Conservation (phyloP, 2,113 vertebrate genomes). For the Bubo scandiacus region DNA sequence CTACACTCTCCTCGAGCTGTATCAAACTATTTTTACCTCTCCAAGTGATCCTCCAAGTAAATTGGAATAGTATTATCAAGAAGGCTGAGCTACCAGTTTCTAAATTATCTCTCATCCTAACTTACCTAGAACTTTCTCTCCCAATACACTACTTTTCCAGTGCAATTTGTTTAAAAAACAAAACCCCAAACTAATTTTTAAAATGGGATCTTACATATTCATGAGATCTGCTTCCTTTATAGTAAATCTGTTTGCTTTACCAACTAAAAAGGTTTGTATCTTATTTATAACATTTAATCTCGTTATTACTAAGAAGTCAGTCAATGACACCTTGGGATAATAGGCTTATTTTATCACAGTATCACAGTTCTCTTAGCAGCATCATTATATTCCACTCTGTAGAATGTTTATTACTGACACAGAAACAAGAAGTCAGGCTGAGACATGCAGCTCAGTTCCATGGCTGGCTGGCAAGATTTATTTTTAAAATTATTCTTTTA, state of each 20-base stretch:
- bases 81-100: not conserved
- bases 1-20: not conserved
- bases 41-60: not conserved
- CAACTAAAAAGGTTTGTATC: not conserved
- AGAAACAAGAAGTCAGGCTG: not conserved
- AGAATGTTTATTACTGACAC: not conserved
- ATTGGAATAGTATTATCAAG: not conserved
- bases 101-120: not conserved
- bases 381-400: not conserved
- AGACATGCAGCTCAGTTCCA: not conserved
- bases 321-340: conserved; percentile 28
- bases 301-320: not conserved
- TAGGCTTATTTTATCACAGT: conserved; percentile 22
- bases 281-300: conserved; percentile 20
- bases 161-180: not conserved
- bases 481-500: not conserved
- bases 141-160: not conserved
- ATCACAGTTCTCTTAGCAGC: conserved; percentile 2
- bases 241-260: not conserved
- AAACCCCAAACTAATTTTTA: not conserved
- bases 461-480: not conserved
- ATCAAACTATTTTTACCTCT: not conserved
- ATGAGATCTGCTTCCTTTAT: not conserved
- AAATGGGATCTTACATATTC: not conserved
- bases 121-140: not conserved